Base-by-base conservation (phyloP, 2,888 invertebrate species). In the Serrognathus titanus region DNA sequence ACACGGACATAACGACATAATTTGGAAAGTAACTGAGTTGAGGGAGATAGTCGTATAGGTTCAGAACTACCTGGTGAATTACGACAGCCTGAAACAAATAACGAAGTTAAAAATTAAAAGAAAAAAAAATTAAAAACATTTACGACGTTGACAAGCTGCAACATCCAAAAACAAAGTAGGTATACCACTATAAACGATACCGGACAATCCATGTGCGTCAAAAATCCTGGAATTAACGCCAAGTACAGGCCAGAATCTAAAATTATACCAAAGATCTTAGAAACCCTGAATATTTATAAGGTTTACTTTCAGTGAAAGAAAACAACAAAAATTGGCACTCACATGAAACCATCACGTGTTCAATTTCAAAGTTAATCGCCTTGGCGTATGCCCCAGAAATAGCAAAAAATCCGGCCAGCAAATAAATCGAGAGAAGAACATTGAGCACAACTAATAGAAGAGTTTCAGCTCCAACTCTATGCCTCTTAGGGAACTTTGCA, bases 41-140 rank as follows among this genome's bases (percentile, higher is more conserved):
- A 6, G 66, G 68, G 49, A 66, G 61, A 24, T 64, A 66, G 48
- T 68, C 68, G 45, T 60, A 63, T 20, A 67, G 45, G 48, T 67
- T 68, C 40, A 67, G 35, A 35, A 67, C 52, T 16, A 64, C 50
- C 57, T 64, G 57, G 39, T 66, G 62, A 36, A 64, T 45, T 5
- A 50, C 55, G 1, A 66, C 39, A 6, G 64, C 60, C 66, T 66
- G 24, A 7, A 31, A 7, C 7, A 31, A 6, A 1, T 56, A 59
- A 20, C 6, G 36, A 55, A 41, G 24, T 54, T 48, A 10, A 12
- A 37, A 36, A n/a, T 11, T 41, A 12, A 37, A 13, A 13, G 2
- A 37, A 37, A 35, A 5, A 20, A 20, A 50, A 38, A 45, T 40
- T 8, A 20, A 11, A 11, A 41, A 46, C 37, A 24, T 36, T 16